phyloP scores from a whole-genome alignment of 2,888 invertebrate species.

The Pristionchus maxplancki region DNA sequence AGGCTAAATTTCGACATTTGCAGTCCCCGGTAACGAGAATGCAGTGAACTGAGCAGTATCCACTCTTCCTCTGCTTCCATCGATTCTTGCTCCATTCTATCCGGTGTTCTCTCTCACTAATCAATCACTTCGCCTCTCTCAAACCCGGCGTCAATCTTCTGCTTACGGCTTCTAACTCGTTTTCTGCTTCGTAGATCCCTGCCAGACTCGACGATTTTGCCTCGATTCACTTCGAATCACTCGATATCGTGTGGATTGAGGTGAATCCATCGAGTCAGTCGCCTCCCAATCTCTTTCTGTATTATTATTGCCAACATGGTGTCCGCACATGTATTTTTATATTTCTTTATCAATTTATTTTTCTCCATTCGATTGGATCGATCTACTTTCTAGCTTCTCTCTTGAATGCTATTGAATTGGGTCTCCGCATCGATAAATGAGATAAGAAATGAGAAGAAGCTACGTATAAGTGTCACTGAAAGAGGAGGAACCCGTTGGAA shows the following conservation, averaged over 20 bases:
- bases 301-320: constrained; percentile 43
- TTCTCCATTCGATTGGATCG: constrained; percentile 9
- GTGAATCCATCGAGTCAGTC: not conserved
- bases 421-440: constrained; percentile 38
- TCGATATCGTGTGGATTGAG: not conserved
- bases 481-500: constrained; percentile 20
- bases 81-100: not conserved
- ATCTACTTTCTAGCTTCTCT: not conserved
- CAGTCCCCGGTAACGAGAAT: constrained; percentile 40
- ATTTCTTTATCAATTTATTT: constrained; percentile 18
- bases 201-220: not conserved
- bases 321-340: constrained; percentile 18
- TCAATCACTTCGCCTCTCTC: not conserved
- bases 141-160: not conserved
- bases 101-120: not conserved
- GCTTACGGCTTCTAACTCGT: constrained; percentile 39
- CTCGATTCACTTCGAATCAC: not conserved
- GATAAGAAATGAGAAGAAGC: not conserved
- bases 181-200: not conserved
- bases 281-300: constrained; percentile 34
- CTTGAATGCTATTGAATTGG: not conserved
- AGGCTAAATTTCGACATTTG: too few relatives aligned
- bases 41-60: not conserved
- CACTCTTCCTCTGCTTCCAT: constrained; percentile 2
- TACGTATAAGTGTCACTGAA: constrained; percentile 18